Conservation (phyloP, 2,113 vertebrate species). For the Bubo bubo region DNA sequence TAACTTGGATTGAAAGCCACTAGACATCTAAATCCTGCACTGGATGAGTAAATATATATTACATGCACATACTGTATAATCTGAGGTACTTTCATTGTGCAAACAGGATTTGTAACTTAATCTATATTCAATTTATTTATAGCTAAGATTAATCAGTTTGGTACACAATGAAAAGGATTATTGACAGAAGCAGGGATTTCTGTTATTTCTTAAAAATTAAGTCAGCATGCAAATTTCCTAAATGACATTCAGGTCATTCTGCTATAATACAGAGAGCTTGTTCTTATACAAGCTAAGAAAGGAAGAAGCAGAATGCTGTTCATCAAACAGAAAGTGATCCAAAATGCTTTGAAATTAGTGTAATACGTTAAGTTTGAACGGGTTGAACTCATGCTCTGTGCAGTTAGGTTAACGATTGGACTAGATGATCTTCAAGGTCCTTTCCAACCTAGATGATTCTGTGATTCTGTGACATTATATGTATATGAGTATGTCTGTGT, state of each 20-base stretch:
- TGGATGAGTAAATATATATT: neutral
- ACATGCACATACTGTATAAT: neutral
- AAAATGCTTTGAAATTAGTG: neutral
- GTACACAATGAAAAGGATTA: neutral
- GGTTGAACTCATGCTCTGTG: neutral
- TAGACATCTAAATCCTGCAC: neutral
- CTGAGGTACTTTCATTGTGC: neutral
- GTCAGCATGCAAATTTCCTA: neutral
- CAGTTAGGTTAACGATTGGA: neutral
- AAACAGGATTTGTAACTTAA: neutral
- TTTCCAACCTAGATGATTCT: too few species aligned
- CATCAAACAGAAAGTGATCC: neutral
- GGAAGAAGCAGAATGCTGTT: neutral
- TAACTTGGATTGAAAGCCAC: neutral
- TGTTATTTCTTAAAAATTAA: neutral
- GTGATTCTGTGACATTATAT: neutral
- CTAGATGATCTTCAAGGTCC: too few species aligned
- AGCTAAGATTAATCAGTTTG: neutral
- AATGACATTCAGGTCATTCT: neutral
- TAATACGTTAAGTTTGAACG: neutral
- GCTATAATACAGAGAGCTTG: neutral
- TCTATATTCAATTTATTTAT: neutral
- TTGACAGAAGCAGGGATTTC: neutral
- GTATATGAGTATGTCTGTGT: neutral
- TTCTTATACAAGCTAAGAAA: neutral